phyloP scores from a whole-genome alignment of 1,140 invertebrate genomes.

The Danaus plexippus region DNA sequence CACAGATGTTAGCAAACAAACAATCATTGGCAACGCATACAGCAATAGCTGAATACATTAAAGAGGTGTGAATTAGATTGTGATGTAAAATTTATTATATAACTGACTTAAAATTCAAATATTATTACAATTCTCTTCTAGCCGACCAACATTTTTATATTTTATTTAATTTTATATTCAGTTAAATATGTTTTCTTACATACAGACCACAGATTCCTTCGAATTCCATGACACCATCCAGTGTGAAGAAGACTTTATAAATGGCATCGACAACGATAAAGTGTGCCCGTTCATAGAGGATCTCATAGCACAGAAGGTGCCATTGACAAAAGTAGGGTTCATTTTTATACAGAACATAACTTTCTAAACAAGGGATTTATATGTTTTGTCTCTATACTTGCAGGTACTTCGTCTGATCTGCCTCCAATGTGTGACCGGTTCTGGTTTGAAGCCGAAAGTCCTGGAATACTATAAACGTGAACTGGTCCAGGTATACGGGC shows the following conservation, averaged over 20 bases:
- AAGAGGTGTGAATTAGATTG: slow-evolving; percentile 58
- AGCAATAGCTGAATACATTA: slow-evolving; percentile 77
- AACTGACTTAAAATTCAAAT: no score
- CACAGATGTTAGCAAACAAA: slow-evolving; percentile 90
- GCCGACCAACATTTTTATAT: background rate
- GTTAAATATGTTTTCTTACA: slow-evolving; percentile 17
- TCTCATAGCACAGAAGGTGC: slow-evolving; percentile 86
- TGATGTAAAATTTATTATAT: no score
- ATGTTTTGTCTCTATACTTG: background rate
- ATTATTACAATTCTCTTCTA: background rate
- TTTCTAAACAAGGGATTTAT: background rate
- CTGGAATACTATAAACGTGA: slow-evolving; percentile 95
- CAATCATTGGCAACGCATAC: slow-evolving; percentile 83
- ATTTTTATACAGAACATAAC: background rate
- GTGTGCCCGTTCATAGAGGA: slow-evolving; percentile 91
- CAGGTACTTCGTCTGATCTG: slow-evolving; percentile 87
- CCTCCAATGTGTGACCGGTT: slow-evolving; percentile 89
- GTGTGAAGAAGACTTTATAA: slow-evolving; percentile 92
- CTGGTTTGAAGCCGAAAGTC: slow-evolving; percentile 91
- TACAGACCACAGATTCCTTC: slow-evolving; percentile 66
- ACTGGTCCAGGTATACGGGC: slow-evolving; percentile 92
- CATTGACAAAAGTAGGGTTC: slow-evolving; percentile 77
- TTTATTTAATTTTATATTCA: slow-evolving; percentile 1
- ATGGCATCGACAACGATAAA: slow-evolving; percentile 93
- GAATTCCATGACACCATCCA: slow-evolving; percentile 72